These are phyloP conservation scores for Harmothoe impar DNA, from an alignment of 2,888 invertebrate genomes.

Conservation along the genomic window DNA sequence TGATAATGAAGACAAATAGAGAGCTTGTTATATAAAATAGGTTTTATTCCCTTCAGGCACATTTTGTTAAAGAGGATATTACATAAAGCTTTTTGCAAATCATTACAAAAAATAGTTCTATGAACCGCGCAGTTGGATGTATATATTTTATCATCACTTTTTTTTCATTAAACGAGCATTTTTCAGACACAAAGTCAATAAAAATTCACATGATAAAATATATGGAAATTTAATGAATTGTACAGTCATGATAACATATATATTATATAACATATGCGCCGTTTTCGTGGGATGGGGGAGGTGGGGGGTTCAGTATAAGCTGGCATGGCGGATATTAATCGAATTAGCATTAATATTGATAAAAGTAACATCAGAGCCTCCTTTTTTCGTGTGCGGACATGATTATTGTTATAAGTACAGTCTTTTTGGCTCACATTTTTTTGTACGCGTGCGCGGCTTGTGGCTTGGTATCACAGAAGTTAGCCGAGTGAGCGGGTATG, in stretches of 20 bases:
- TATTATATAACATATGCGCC: neutral
- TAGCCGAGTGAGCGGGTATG: conserved; percentile 46
- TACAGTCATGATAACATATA: neutral
- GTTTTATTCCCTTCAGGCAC: conserved; percentile 57
- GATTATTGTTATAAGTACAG: neutral
- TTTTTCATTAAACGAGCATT: conserved; percentile 38
- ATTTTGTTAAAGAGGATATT: conserved; percentile 36
- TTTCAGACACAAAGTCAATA: neutral
- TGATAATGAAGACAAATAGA: conserved; percentile 32
- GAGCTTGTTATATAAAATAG: conserved; percentile 50
- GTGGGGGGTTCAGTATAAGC: neutral
- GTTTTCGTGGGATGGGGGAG: neutral
- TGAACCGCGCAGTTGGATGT: neutral
- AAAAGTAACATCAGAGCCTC: neutral
- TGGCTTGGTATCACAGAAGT: conserved; percentile 55
- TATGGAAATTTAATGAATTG: neutral
- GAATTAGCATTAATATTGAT: conserved; percentile 18
- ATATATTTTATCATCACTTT: conserved; percentile 22
- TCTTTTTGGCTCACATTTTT: neutral
- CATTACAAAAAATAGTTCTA: neutral
- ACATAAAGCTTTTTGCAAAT: conserved; percentile 21
- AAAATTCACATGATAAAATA: neutral
- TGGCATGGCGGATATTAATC: neutral
- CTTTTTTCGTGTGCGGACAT: too few species aligned
- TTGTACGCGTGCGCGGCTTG: conserved; percentile 40